phyloP scores from a whole-genome alignment of 2,888 invertebrate genomes.

The Nezara viridula region DNA sequence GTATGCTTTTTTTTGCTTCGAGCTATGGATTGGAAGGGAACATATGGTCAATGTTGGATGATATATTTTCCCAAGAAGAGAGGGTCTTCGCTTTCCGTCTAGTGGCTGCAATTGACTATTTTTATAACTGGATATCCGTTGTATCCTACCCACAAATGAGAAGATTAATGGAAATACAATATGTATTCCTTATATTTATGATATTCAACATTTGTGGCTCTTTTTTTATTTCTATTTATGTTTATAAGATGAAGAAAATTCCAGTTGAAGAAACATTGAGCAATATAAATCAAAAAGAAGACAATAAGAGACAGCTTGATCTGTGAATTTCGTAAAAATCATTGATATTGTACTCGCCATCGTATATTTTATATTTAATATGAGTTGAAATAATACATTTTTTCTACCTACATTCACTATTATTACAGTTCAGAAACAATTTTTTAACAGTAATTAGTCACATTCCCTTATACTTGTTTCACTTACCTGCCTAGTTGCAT shows the following conservation, averaged over 20 bases:
- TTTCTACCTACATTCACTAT: no score
- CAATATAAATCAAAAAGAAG: not conserved
- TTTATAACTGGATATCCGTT: not conserved
- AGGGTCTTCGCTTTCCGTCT: not conserved
- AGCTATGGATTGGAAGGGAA: not conserved
- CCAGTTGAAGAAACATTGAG: not conserved
- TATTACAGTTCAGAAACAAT: no score
- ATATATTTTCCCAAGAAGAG: not conserved
- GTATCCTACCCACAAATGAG: not conserved
- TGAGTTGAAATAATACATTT: no score
- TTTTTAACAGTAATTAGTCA: no score
- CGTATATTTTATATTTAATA: no score
- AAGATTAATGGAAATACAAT: not conserved
- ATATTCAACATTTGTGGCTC: not conserved
- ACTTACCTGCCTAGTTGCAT: no score
- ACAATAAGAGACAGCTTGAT: no score
- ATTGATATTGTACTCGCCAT: no score
- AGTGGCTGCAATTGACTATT: not conserved
- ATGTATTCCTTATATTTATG: not conserved
- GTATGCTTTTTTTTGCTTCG: not conserved
- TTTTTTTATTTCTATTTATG: not conserved
- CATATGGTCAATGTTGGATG: not conserved
- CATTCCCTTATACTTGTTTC: no score
- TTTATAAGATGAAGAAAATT: not conserved
- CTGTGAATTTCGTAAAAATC: no score